Evolutionary conservation across 2,113 vertebrate species (phyloP).

Genomic region (Pitta sordida): DNA sequence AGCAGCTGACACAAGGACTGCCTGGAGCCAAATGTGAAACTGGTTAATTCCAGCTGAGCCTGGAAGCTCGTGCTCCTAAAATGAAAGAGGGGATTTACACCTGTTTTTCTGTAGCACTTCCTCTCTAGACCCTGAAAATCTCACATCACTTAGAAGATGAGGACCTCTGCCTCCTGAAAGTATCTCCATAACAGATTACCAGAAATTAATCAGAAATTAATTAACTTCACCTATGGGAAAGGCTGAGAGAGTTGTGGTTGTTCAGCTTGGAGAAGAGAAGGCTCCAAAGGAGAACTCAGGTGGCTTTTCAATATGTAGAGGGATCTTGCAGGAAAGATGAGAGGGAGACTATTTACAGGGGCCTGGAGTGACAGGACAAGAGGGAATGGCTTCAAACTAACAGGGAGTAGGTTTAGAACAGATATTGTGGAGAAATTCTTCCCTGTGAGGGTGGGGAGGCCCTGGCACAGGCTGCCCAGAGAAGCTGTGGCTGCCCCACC

Average conservation of each 20-base stretch:
- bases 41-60: neutral
- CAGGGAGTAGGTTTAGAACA: neutral
- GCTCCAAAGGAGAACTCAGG: fast-evolving
- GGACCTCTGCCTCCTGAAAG: neutral
- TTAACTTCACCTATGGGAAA: neutral
- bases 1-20: neutral
- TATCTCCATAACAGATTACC: neutral
- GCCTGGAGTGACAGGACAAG: neutral
- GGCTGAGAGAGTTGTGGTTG: neutral
- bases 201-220: neutral
- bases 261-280: neutral
- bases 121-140: neutral
- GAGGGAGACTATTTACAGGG: neutral
- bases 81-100: neutral
- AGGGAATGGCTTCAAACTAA: neutral
- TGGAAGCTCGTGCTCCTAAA: neutral
- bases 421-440: neutral
- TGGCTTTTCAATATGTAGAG: neutral
- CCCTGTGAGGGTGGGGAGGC: neutral
- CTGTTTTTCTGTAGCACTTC: neutral
- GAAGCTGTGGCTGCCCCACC: neutral
- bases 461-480: neutral
- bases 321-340: neutral
- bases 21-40: neutral
- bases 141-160: fast-evolving